These are phyloP conservation scores for Acronicta leporina DNA, from an alignment of 2,888 invertebrate genomes.

Conservation along the genomic window DNA sequence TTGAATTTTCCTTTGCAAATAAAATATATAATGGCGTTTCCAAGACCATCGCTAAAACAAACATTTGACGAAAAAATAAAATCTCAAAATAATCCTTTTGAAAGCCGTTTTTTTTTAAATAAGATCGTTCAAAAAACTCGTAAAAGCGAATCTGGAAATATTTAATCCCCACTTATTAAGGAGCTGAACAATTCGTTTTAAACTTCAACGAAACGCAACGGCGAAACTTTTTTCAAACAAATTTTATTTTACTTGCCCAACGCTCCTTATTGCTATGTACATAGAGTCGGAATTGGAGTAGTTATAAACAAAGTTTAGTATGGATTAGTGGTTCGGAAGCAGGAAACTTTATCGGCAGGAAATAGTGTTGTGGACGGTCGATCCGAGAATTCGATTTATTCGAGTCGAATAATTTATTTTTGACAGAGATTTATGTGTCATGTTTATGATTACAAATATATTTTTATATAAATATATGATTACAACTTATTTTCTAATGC, in stretches of 20 bases:
- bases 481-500: constrained; percentile 5
- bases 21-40: no score
- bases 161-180: constrained; percentile 67
- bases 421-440: constrained; percentile 29
- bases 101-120: constrained; percentile 13
- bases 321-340: constrained; percentile 73
- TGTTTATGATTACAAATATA: constrained; percentile 32
- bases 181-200: constrained; percentile 59
- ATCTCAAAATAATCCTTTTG: constrained; percentile 18
- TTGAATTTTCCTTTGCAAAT: no score
- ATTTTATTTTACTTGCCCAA: constrained; percentile 40
- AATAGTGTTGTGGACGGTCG: constrained; percentile 47
- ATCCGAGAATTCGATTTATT: constrained; percentile 43
- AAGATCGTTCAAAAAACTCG: constrained; percentile 38
- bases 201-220: constrained; percentile 60
- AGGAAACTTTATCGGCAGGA: constrained; percentile 58
- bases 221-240: constrained; percentile 41
- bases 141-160: constrained; percentile 52
- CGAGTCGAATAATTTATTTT: constrained; percentile 38
- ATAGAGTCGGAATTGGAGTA: constrained; percentile 71
- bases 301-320: constrained; percentile 71
- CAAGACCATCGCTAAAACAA: neutral
- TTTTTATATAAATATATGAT: constrained; percentile 14
- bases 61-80: constrained; percentile 16
- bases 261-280: constrained; percentile 56